Evolutionary conservation across 2,113 vertebrate species (phyloP), one percentile per base, ranked within the genome.

Genomic region (Melanocharis versteri): DNA sequence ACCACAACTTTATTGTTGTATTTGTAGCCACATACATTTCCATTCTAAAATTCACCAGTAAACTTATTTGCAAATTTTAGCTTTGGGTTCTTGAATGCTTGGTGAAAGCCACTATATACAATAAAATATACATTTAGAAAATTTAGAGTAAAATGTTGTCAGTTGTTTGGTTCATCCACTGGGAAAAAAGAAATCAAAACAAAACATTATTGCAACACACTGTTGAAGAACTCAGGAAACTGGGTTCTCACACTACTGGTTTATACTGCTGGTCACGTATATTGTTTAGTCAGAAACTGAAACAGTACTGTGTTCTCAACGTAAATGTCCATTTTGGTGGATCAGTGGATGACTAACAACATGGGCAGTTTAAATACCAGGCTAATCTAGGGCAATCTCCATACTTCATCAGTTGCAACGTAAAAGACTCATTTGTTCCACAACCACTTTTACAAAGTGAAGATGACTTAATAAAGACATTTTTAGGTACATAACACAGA

Each of bases 121-220:
- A 27, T 30, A 70, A 48, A 8, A 40, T 2, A 79, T 8, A 61
- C 4, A 57, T 48, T 35, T 40, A 24, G 53, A 33, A 89, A 70
- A 89, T 37, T 27, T 11, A 53, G 30, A 78, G 78, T 15, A 45
- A 45, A 82, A 79, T 31, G 11, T 6, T 60, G 10, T 20, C 35
- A 47, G n/a, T 54, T 50, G 8, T 64, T 60, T 13, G 3, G 50
- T 37, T 70, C 35, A 33, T 26, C 15, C 26, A 69, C 8, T 51
- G 13, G 10, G 17, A n/a, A 45, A 72, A 68, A 0, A 33, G n/a
- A 15, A 0, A 1, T 9, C 19, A 40, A 80, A 42, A 1, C 9
- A 61, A 44, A 48, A 64, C 10, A 51, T 44, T 53, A 62, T 10
- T 68, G 13, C n/a, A 83, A 75, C 42, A 54, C 16, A 50, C 5